Evolutionary conservation across 92 coral and sea anemone genomes (phyloP), one percentile per base, ranked within the genome.

Genomic region (Hydrozoanthus gracilis): DNA sequence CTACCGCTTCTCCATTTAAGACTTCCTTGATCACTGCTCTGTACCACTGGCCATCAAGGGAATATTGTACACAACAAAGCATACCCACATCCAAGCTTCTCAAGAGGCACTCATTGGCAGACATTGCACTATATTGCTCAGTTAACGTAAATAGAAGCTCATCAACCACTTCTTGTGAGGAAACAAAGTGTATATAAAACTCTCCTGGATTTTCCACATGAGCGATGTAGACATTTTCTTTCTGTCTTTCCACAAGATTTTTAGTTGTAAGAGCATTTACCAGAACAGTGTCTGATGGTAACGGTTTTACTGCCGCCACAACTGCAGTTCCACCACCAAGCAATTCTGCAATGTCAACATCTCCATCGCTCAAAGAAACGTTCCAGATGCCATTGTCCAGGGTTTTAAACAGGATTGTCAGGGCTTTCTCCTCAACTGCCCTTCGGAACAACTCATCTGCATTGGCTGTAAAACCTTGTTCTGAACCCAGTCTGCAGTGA

Each of bases 1-100:
- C 95, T 67, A 65, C 56, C 47, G 83, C 90, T 11, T 88, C 88
- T 39, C 73, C 51, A 6, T 79, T 78, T 14, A 66, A 10, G 7
- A 95, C 75, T 44, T 18, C 13, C 55, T 64, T 86, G 5, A 95
- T 56, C 83, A 52, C 88, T n/a, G 95, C 92, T 86, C 98, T 89
- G 93, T 95, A 93, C 98, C 98, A 95, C 79, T 84, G 87, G 8
- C 80, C 79, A 66, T 95, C 98, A 51, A 88, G 87, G 3, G 92
- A 83, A 83, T 51, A 93, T 51, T 84, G 90, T 8, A 92, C 94
- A 83, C 92, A 88, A 44, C 96, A 93, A 0, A 83, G 58, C 14
- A 78, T 55, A 74, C 85, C 93, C 27, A 76, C 78, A 68, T 61
- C 73, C 4, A 71, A 85, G 62, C 89, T 84, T 35, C 48, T 89